A percentile compares a stretch with the other conserved stretches of the same genome.
phyloP scores from a whole-genome alignment of 2,888 invertebrate species.

The Dicyrtomina minuta region DNA sequence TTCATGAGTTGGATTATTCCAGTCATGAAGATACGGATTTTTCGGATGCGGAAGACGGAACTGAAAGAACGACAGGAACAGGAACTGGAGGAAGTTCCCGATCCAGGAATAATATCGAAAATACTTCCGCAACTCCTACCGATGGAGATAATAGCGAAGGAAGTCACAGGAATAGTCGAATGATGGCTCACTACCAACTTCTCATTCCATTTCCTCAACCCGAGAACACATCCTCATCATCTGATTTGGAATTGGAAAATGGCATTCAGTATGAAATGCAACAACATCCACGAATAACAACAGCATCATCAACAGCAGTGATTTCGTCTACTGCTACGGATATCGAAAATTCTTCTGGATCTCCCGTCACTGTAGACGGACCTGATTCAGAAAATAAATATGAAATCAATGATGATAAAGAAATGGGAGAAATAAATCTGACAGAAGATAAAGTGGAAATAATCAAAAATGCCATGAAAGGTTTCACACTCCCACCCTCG shows the following conservation, averaged over 20 bases:
- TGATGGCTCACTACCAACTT: conserved; percentile 38
- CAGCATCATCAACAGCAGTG: not conserved
- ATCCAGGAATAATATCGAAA: not conserved
- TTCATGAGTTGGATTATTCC: conserved; percentile 42
- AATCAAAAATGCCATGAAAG: conserved; percentile 47
- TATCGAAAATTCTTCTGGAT: not conserved
- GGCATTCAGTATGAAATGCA: not conserved
- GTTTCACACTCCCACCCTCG: conserved; percentile 39
- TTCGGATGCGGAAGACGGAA: conserved; percentile 27
- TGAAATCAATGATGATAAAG: not conserved
- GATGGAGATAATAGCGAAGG: conserved; percentile 7
- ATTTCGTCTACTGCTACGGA: not conserved
- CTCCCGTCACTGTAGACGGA: no score
- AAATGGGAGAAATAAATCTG: conserved; percentile 39
- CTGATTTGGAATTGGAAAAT: not conserved
- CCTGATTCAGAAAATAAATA: not conserved
- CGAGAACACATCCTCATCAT: not conserved
- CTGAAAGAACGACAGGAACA: not conserved
- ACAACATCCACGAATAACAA: not conserved
- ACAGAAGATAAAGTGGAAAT: conserved; percentile 44
- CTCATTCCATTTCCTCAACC: conserved; percentile 41
- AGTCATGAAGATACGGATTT: conserved; percentile 41
- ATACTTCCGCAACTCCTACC: not conserved
- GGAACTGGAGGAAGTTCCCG: no score
- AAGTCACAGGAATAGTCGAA: conserved; percentile 17